Base-by-base conservation (phyloP, 92 coral and sea anemone species). In the Palythoa caribaeorum region DNA sequence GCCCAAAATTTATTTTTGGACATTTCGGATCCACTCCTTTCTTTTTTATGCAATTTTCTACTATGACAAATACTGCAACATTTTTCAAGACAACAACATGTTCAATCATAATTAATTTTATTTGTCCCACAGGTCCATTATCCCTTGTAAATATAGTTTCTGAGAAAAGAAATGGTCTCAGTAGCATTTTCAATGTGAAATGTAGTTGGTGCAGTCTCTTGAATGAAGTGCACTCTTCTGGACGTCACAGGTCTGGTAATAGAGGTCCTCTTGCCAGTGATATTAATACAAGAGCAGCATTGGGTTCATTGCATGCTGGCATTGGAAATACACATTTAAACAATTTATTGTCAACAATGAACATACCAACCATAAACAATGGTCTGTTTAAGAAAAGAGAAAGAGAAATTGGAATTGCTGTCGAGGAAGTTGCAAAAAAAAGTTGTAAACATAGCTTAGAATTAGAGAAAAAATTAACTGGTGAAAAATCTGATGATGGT, bases 251-350 rank as follows among this genome's bases (percentile, higher is more conserved):
- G 54, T 59, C 79, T 71, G 93, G 93, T 21, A 86, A 71, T 9
- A 70, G 93, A 66, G 96, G 96, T 55, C 94, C 96, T 17, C 89
- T 17, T 52, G 89, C 80, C 48, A 80, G 84, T 63, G 92, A 94
- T 53, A 62, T 92, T 7, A 94, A 92, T 79, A 77, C 96, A 15
- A 71, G 93, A 71, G 93, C 89, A 3, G 92, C 88, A 19, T 93
- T 94, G 52, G 96, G 90, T 12, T 92, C 87, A 37, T 87, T 94
- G 2, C 92, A 94, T 50, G 73, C 93, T 50, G 94, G 94, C 17
- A 92, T 92, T 50, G 92, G 96, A 7, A 71, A 94, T 48, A 89
- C 87, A 11, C 97, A 94, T 80, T 59, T 92, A 38, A 88, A 90
- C 74, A 90, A 88, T 71, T 28, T 92, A 15, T 37, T 94, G 36